phyloP scores from a whole-genome alignment of 2,113 vertebrate genomes.

The Arvicanthis niloticus region DNA sequence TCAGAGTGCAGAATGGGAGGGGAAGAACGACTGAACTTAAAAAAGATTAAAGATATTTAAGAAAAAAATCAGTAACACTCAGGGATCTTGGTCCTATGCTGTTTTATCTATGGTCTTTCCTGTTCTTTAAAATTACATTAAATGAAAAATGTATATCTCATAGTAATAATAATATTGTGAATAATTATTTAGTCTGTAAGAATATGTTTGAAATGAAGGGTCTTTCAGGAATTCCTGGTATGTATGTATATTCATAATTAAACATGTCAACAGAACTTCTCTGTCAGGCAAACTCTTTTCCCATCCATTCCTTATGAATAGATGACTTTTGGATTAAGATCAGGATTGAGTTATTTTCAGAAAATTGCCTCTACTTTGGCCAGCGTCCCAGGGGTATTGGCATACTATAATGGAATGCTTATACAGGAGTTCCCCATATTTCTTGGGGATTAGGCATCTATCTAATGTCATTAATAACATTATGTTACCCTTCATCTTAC shows the following conservation, averaged over 20 bases:
- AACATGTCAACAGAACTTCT: neutral
- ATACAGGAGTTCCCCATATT: constrained; percentile 41
- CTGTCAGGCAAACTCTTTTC: neutral
- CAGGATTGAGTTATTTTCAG: constrained; percentile 59
- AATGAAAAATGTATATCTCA: neutral
- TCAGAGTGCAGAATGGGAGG: no score
- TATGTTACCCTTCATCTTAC: neutral
- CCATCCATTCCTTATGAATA: constrained; percentile 43
- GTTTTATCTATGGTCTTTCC: neutral
- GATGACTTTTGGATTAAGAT: constrained; percentile 73
- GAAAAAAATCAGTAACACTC: neutral
- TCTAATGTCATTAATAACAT: constrained; percentile 35
- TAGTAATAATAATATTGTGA: constrained; percentile 2
- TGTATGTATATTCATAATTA: constrained; percentile 33
- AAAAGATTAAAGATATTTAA: no score
- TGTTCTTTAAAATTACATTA: neutral
- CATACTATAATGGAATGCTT: constrained; percentile 49
- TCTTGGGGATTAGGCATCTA: constrained; percentile 51
- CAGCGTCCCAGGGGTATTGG: constrained; percentile 40
- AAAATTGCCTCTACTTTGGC: constrained; percentile 72
- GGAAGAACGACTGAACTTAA: no score
- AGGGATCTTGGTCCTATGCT: neutral
- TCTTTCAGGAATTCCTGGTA: neutral
- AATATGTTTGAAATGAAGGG: neutral
- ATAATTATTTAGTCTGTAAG: neutral